Evolutionary conservation across 2,113 vertebrate genomes (phyloP).

Genomic region (Sphyrna mokarran): DNA sequence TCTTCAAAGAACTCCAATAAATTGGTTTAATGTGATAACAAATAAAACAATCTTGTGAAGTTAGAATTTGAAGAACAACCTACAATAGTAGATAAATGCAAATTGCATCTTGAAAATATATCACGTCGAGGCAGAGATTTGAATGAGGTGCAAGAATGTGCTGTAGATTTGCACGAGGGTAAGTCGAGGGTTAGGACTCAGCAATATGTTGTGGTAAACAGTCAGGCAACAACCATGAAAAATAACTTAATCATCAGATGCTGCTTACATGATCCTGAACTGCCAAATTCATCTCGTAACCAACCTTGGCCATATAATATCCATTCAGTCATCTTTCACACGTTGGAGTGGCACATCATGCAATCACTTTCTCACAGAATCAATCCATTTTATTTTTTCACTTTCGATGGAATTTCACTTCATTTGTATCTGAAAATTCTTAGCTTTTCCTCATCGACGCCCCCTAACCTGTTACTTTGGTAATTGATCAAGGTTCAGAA

Average conservation of each 20-base stretch:
- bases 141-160: background rate
- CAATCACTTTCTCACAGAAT: background rate
- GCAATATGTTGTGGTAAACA: background rate
- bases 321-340: background rate
- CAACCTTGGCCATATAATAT: background rate
- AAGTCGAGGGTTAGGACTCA: background rate
- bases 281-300: background rate
- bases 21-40: no score
- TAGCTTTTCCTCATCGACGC: background rate
- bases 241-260: background rate
- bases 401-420: background rate
- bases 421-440: background rate
- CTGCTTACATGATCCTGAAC: background rate
- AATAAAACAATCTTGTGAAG: background rate
- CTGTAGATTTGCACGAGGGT: background rate
- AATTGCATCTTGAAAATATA: background rate
- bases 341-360: background rate
- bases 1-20: no score
- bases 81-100: background rate
- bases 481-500: background rate
- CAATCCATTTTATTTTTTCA: background rate
- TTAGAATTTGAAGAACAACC: background rate
- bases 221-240: background rate
- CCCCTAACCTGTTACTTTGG: background rate
- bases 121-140: background rate